Base-by-base conservation (phyloP, 2,797 vertebrate genomes). In the Sebastes aleutianus region DNA sequence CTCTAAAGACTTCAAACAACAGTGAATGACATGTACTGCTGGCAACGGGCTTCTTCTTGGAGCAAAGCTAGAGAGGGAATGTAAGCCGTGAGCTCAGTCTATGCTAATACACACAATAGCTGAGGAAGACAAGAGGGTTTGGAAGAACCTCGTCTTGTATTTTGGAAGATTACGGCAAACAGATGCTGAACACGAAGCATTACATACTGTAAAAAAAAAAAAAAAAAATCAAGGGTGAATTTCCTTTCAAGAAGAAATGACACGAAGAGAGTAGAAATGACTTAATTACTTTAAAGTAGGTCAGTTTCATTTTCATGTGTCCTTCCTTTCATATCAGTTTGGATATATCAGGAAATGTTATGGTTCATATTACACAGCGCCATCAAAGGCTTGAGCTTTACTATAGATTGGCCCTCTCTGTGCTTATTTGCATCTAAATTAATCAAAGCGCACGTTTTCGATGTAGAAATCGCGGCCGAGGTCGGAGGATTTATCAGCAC, bases 361-460 rank as follows among this genome's bases (percentile, higher is more conserved):
- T 66, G 81, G 64, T 59, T 83, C 54, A 6, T 72, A 74, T 81
- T 83, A 74, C 66, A 80, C 20, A 65, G 77, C 20, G 36, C 67
- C 72, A 72, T 92, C 85, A 88, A 89, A 89, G 83, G 68, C 76
- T 53, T 43, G 20, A 72, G 73, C 68, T 6, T 79, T 73, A 22
- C 79, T 73, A 57, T 74, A 65, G 66, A 43, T 43, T 43, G 14
- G 50, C 53, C 29, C 54, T 6, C 71, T 29, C 71, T 26, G 54
- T n/a, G 47, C 83, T 86, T 79, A 86, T 88, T 92, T 93, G 85
- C 87, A 92, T 93, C 63, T 89, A 90, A 93, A 92, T 92, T 66
- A 90, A 88, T 88, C 75, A 87, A 86, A 87, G 89, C 75, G 39
- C 29, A 26, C 5, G 58, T 84, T 87, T 87, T 87, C 89, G 83